A percentile compares a stretch with the other conserved stretches of the same genome.
These are phyloP conservation scores for Cichlasoma orientale DNA, from an alignment of 2,797 vertebrate genomes.

Conservation along the genomic window DNA sequence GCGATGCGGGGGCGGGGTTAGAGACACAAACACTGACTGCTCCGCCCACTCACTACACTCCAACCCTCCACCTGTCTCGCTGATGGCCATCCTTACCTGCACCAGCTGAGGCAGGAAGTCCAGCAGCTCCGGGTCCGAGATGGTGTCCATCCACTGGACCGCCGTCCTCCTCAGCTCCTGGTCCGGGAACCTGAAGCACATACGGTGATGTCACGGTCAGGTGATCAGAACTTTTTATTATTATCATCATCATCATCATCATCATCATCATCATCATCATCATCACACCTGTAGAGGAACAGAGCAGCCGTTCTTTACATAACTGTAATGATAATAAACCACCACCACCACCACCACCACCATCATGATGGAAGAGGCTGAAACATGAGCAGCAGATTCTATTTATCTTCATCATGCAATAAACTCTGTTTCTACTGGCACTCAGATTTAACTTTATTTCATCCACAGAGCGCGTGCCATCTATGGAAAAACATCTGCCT, in stretches of 20 bases:
- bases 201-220: neutral
- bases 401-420: no score
- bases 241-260: neutral
- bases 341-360: neutral
- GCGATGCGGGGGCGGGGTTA: neutral
- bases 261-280: neutral
- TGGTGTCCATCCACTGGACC: slow-evolving; percentile 94
- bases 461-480: no score
- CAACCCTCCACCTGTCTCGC: neutral
- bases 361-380: neutral
- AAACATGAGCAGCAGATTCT: no score
- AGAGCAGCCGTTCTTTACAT: neutral
- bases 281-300: neutral
- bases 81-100: slow-evolving; percentile 79
- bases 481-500: no score
- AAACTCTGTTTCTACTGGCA: no score
- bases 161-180: slow-evolving; percentile 94
- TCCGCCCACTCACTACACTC: neutral
- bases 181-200: slow-evolving; percentile 87
- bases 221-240: neutral
- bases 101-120: slow-evolving; percentile 97
- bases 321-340: no score
- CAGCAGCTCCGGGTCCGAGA: slow-evolving; percentile 91
- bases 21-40: rapidly evolving
- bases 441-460: no score